Evolutionary conservation across 1,140 invertebrate species (phyloP).

Genomic region (Pseudomyrmex cubaensis): DNA sequence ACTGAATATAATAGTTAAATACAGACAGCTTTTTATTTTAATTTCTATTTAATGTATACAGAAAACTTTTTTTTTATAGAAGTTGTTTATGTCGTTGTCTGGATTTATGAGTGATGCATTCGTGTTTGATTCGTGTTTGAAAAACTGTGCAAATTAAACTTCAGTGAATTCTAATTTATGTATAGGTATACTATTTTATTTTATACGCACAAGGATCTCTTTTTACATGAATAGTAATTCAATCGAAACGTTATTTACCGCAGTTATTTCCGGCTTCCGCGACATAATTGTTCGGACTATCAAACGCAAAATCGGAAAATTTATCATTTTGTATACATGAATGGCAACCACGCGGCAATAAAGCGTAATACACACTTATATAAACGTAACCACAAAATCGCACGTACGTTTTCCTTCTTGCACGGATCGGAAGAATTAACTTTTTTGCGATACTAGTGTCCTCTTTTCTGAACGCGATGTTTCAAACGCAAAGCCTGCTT

Average conservation of each 20-base stretch:
- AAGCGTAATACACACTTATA: neutral
- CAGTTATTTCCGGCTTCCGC: no score
- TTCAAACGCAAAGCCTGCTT: neutral
- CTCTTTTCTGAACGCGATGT: neutral
- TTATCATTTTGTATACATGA: no score
- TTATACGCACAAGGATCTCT: neutral
- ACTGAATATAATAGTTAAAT: no score
- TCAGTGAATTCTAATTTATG: neutral
- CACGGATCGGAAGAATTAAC: neutral
- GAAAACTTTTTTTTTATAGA: neutral
- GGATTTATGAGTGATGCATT: neutral
- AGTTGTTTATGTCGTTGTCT: neutral
- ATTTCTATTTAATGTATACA: neutral
- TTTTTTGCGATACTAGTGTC: neutral
- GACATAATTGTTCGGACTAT: no score
- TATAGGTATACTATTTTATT: neutral
- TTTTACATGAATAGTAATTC: neutral
- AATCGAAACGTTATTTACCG: neutral
- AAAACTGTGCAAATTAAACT: neutral
- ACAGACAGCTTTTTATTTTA: neutral
- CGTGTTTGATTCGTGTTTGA: conserved; percentile 2
- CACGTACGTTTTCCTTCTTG: conserved; percentile 41
- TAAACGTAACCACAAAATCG: neutral
- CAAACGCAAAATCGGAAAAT: neutral
- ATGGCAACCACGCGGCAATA: neutral